Evolutionary conservation across 1,140 invertebrate genomes (phyloP), one percentile per base, ranked within the genome.

Genomic region (Andrena cerasifolii): DNA sequence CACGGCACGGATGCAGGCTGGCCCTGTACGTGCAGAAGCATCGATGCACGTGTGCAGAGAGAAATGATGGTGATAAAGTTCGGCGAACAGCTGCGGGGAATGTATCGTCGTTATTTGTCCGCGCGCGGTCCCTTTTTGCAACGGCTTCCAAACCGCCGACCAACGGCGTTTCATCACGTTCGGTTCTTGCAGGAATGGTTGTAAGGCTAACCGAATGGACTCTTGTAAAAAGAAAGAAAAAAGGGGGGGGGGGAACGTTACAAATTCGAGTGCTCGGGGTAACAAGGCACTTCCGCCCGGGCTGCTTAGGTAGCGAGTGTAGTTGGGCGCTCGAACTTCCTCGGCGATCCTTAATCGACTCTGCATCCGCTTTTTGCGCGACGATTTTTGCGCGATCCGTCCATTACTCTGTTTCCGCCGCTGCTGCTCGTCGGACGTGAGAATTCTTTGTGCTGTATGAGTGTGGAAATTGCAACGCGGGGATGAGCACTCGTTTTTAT

Each of bases 21-120:
- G 6, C 12, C 12, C 0, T 18, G 33, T 14, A 58, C 16, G 31
- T 8, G 51, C 33, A 3, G 49, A 28, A n/a, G 36, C n/a, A 47
- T 47, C 40, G 78, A 68, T 14, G 63, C 43, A 6, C 45, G 16
- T 47, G 58, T 31, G 33, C 43, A 26, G 61, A 62, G 49, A 45
- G 65, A 68, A 66, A 59, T 31, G 77, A 74, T 51, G 72, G 58
- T 53, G 75, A 65, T 78, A 78, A 89, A 88, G 85, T 88, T 88
- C 77, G 80, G 75, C 56, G 76, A 88, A 87, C 85, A 89, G 85
- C 87, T 89, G 86, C 71, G 71, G 75, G 61, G 67, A 87, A 90
- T 89, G 87, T 89, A 89, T 90, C 84, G 84, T 82, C 79, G 80
- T 88, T 90, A 86, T 86, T 89, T 87, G 88, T 90, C 86, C 67